These are phyloP conservation scores for Dryobota labecula DNA, from an alignment of 2,888 invertebrate species.

Conservation along the genomic window DNA sequence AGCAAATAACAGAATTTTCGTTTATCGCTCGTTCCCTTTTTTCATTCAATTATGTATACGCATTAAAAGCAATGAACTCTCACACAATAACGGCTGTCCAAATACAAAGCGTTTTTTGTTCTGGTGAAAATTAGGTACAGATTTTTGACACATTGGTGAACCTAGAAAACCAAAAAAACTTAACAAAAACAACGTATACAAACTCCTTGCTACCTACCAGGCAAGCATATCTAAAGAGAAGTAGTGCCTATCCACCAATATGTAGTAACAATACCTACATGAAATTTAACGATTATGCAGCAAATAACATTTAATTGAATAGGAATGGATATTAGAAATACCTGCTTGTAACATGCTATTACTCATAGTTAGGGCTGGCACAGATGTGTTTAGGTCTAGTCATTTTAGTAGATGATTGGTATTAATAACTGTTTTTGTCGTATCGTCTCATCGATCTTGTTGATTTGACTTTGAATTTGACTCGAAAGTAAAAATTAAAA, in stretches of 20 bases:
- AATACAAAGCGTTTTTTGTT: neutral
- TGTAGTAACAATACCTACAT: neutral
- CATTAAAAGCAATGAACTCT: too few relatives aligned
- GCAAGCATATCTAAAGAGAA: constrained; percentile 16
- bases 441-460: too few relatives aligned
- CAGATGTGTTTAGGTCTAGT: neutral
- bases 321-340: constrained; percentile 57
- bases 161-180: neutral
- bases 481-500: neutral
- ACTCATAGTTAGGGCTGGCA: constrained; percentile 45
- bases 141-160: too few relatives aligned
- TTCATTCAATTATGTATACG: neutral
- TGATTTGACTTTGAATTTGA: neutral
- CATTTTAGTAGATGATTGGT: neutral
- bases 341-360: constrained; percentile 38
- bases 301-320: constrained; percentile 42
- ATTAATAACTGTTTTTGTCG: too few relatives aligned
- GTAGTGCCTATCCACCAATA: neutral
- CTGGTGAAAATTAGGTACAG: neutral
- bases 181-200: neutral
- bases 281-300: constrained; percentile 5
- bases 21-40: neutral
- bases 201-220: constrained; percentile 4
- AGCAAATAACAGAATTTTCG: neutral
- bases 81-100: neutral